Conservation (phyloP, 2,797 vertebrate genomes). For the Adrianichthys oophorus region DNA sequence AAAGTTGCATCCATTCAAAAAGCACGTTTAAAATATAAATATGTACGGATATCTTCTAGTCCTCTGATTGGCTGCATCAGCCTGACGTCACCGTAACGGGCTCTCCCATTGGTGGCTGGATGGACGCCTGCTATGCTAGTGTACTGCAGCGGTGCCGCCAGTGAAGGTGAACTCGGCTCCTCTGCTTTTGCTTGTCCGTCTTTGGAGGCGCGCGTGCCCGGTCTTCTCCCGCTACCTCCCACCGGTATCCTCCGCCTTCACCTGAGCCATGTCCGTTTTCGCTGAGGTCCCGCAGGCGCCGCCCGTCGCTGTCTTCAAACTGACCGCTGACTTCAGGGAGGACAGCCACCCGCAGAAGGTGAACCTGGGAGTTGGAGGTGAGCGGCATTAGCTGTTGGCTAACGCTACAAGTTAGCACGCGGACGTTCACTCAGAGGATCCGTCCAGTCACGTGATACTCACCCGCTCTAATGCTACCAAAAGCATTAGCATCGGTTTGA, state of each 20-base stretch:
- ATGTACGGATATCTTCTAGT: background rate
- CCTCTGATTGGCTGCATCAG: constrained; percentile 49
- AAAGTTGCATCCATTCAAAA: no score
- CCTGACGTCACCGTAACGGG: background rate
- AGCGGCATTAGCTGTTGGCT: constrained; percentile 36
- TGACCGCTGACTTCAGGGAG: constrained; percentile 89
- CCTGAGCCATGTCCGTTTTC: constrained; percentile 81
- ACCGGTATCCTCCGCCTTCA: background rate
- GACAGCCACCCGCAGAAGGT: constrained; percentile 88
- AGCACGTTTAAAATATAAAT: no score
- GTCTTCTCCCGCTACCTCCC: constrained; percentile 2
- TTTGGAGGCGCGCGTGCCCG: background rate
- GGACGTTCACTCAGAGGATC: no score
- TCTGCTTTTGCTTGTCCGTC: background rate
- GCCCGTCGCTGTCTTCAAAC: constrained; percentile 91
- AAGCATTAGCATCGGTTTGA: constrained; percentile 22
- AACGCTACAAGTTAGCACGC: constrained; percentile 27
- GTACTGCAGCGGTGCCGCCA: constrained; percentile 7
- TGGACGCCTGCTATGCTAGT: constrained; percentile 16
- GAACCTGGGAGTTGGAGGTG: constrained; percentile 95
- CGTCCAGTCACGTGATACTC: no score
- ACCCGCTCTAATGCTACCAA: background rate
- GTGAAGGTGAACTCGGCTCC: constrained; percentile 74
- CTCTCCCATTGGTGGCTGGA: constrained; percentile 38
- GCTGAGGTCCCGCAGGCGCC: constrained; percentile 84